Evolutionary conservation across 2,888 invertebrate genomes (phyloP).

Genomic region (Chelonus formosanus): DNA sequence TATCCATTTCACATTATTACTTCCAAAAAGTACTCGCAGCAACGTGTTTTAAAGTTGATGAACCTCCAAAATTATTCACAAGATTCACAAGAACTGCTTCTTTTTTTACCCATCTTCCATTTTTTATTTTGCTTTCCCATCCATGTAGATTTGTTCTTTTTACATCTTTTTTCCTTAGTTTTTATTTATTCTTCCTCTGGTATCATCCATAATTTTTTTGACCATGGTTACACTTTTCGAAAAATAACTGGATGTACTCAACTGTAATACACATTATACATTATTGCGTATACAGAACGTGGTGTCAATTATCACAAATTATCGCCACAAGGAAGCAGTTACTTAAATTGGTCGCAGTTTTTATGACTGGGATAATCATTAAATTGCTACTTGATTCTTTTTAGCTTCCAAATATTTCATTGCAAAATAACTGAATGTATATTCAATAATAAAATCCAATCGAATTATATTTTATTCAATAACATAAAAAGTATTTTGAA

Average conservation of each 20-base stretch:
- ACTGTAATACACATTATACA: constrained; percentile 35
- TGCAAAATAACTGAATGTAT: too few relatives aligned
- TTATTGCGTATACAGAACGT: constrained; percentile 34
- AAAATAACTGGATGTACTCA: constrained; percentile 16
- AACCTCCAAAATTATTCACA: constrained; percentile 29
- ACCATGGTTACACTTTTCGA: background rate
- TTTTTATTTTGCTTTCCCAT: constrained; percentile 13
- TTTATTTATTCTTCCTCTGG: too few relatives aligned
- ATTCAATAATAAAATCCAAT: too few relatives aligned
- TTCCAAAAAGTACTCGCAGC: background rate
- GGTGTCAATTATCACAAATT: constrained; percentile 60
- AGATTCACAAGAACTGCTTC: background rate
- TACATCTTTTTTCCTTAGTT: too few relatives aligned
- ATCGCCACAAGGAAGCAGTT: constrained; percentile 49
- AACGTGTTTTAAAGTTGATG: constrained; percentile 20
- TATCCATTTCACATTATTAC: constrained; percentile 4
- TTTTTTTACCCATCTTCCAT: constrained; percentile 4
- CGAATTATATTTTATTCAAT: too few relatives aligned
- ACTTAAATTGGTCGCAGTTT: constrained; percentile 28
- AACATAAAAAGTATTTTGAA: too few relatives aligned
- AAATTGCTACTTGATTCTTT: too few relatives aligned
- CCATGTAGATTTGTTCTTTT: background rate
- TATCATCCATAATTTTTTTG: too few relatives aligned
- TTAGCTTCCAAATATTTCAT: too few relatives aligned
- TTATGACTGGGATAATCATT: too few relatives aligned